Percentiles rank a stretch among this genome's conserved stretches.
Conservation (phyloP, 2,797 vertebrate species). For the Etheostoma perlongum region DNA sequence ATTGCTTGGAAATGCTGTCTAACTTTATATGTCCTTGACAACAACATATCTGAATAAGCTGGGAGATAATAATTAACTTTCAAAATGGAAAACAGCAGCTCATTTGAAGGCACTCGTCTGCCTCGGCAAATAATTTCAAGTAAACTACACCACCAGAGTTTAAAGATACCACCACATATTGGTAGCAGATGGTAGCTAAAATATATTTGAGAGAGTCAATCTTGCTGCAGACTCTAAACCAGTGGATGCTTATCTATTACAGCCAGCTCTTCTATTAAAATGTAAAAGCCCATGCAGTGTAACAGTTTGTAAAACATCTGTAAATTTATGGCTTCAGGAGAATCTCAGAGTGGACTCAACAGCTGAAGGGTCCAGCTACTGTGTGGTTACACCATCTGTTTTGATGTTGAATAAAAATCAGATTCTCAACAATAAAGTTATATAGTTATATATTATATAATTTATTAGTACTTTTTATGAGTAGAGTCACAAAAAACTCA, state of each 20-base stretch:
- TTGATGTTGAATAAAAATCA: constrained; percentile 48
- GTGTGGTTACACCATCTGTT: constrained; percentile 58
- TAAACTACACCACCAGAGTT: constrained; percentile 21
- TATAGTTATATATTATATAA: constrained; percentile 4
- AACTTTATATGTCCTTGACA: background rate
- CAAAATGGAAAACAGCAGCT: background rate
- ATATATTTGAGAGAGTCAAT: constrained; percentile 17
- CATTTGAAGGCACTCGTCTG: constrained; percentile 9
- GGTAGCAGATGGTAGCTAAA: constrained; percentile 57
- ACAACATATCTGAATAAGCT: background rate
- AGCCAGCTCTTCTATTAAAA: constrained; percentile 50
- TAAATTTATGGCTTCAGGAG: constrained; percentile 66
- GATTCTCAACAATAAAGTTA: constrained; percentile 50
- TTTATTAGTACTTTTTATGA: constrained; percentile 57
- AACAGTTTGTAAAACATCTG: constrained; percentile 75
- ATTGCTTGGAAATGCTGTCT: background rate
- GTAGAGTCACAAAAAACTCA: constrained; percentile 42
- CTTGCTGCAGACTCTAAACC: constrained; percentile 29
- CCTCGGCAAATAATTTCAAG: constrained; percentile 19
- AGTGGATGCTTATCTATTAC: constrained; percentile 56
- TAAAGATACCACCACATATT: constrained; percentile 29
- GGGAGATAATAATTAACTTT: constrained; percentile 9
- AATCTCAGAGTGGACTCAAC: constrained; percentile 47
- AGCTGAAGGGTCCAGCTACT: constrained; percentile 51
- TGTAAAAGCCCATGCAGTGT: constrained; percentile 47